Conservation (phyloP, 2,888 invertebrate species). For the Synanthedon myopaeformis region DNA sequence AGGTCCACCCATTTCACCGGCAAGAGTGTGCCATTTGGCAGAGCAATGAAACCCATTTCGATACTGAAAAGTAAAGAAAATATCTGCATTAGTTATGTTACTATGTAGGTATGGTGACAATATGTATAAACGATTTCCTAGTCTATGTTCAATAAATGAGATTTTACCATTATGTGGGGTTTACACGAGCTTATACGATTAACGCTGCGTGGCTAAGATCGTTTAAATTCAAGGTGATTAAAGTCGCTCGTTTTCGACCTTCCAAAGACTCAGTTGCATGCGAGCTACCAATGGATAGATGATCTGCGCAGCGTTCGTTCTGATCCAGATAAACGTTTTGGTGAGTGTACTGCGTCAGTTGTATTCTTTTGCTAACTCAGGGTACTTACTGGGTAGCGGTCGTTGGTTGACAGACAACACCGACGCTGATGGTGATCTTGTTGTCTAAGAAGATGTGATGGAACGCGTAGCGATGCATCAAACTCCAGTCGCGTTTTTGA, state of each 20-base stretch:
- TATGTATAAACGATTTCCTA: neutral
- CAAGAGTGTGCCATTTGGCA: conserved; percentile 60
- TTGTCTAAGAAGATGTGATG: conserved; percentile 81
- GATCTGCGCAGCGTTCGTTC: too few species aligned
- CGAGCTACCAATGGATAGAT: too few species aligned
- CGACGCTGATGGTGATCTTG: conserved; percentile 76
- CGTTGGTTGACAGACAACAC: conserved; percentile 81
- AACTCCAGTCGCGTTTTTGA: conserved; percentile 77
- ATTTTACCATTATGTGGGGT: too few species aligned
- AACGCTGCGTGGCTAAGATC: too few species aligned
- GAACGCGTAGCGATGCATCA: conserved; percentile 83
- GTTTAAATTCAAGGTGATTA: too few species aligned
- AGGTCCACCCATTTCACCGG: conserved; percentile 74
- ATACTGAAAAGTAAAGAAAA: conserved; percentile 41
- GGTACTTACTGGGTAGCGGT: conserved; percentile 66
- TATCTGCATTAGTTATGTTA: conserved; percentile 6
- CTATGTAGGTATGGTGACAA: conserved; percentile 8
- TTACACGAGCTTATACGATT: too few species aligned
- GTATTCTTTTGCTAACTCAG: too few species aligned
- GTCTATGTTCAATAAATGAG: neutral
- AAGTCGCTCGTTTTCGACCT: too few species aligned
- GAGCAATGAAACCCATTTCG: conserved; percentile 74
- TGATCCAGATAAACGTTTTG: too few species aligned
- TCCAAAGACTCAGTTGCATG: too few species aligned
- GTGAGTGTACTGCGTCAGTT: too few species aligned